Conservation (phyloP, 2,113 vertebrate genomes). For the Hyla sarda region DNA sequence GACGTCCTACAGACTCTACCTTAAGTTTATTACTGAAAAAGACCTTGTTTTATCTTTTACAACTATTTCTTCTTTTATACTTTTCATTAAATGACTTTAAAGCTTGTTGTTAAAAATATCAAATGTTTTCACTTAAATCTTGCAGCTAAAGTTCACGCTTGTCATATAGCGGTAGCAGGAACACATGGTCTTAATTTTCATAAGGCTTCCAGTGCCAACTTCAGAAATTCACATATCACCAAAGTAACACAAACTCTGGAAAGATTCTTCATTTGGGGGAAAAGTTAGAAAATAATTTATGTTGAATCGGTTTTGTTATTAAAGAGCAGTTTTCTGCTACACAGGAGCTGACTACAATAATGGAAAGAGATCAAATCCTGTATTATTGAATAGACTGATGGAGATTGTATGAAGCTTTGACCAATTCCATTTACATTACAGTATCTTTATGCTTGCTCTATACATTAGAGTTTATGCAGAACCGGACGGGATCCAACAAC, state of each 20-base stretch:
- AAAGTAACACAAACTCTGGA: constrained; percentile 22
- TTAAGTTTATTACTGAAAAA: neutral
- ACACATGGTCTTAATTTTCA: constrained; percentile 48
- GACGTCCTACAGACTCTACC: neutral
- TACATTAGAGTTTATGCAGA: neutral
- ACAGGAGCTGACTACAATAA: neutral
- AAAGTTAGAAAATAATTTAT: neutral
- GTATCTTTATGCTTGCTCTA: too few relatives aligned
- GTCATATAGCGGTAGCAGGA: constrained; percentile 1
- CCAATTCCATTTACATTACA: too few relatives aligned
- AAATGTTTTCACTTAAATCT: constrained; percentile 37
- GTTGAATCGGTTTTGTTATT: neutral
- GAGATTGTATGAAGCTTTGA: neutral
- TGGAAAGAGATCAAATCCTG: neutral
- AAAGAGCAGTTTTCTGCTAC: neutral
- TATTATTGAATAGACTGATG: neutral
- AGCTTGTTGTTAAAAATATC: constrained; percentile 9
- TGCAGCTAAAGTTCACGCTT: constrained; percentile 6
- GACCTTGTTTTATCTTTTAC: neutral
- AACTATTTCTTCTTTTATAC: neutral
- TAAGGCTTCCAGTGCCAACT: constrained; percentile 21
- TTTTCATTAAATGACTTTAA: constrained; percentile 20
- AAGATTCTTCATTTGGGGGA: constrained; percentile 1
- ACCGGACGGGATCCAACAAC: neutral
- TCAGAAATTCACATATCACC: neutral